phyloP scores from a whole-genome alignment of 2,888 invertebrate genomes.

The Macrophya annulata region DNA sequence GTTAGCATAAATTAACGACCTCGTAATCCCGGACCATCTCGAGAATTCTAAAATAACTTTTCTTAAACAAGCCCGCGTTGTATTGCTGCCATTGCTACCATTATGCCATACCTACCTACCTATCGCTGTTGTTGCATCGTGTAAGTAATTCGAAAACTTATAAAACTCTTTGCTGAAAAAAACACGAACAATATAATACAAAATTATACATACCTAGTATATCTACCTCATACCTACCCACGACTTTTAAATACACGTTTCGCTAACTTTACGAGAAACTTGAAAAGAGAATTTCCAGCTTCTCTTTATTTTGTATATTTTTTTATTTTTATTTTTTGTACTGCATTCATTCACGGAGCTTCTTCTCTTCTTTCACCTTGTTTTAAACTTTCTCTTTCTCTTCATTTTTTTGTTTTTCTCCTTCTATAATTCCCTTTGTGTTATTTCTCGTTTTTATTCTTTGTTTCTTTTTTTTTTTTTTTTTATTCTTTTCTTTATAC shows the following conservation, averaged over 20 bases:
- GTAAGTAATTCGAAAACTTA: not conserved
- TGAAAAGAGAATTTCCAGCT: too few species aligned
- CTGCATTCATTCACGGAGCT: too few species aligned
- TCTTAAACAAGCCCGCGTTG: not conserved
- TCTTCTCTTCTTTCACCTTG: not conserved
- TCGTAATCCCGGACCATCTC: conserved; percentile 23
- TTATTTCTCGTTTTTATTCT: too few species aligned
- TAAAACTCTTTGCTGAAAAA: not conserved
- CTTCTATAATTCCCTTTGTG: too few species aligned
- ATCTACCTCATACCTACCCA: too few species aligned
- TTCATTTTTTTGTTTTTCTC: not conserved
- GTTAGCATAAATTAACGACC: conserved; percentile 27
- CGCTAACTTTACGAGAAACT: not conserved
- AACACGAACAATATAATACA: not conserved
- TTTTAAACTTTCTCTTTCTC: not conserved
- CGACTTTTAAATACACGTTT: not conserved
- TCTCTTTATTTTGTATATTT: too few species aligned
- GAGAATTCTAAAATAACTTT: conserved; percentile 6
- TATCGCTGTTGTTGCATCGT: too few species aligned
- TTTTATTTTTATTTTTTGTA: too few species aligned
- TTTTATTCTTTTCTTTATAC: too few species aligned
- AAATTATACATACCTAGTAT: not conserved
- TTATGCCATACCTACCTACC: too few species aligned
- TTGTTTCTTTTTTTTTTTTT: not conserved
- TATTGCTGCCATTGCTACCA: not conserved